Evolutionary conservation across 2,797 vertebrate genomes (phyloP).

Genomic region (Enteromius treurensis): DNA sequence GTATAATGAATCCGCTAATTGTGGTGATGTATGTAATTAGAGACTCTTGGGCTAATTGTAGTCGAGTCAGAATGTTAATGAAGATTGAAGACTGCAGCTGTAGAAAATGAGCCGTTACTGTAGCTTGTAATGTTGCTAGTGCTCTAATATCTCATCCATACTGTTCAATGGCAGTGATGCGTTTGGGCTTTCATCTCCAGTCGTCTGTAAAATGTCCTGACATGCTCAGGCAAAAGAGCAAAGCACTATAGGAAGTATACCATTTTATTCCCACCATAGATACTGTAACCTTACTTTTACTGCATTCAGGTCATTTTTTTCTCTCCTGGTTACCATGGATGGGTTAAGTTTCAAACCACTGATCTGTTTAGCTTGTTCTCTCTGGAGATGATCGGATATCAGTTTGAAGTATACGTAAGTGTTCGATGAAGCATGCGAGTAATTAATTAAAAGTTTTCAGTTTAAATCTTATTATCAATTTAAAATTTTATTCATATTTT

Average conservation of each 20-base stretch:
- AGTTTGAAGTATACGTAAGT: not conserved
- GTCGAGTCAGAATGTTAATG: constrained; percentile 53
- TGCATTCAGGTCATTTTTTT: not conserved
- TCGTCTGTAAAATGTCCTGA: not conserved
- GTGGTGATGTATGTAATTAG: constrained; percentile 62
- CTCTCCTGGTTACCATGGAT: not conserved
- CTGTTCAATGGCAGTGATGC: constrained; percentile 11
- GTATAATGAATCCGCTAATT: constrained; percentile 51
- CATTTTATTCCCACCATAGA: not conserved
- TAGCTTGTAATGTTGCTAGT: not conserved
- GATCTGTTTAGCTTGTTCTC: not conserved
- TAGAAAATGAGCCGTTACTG: constrained; percentile 11
- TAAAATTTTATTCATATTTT: no score
- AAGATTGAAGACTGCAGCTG: constrained; percentile 51
- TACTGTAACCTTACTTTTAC: not conserved
- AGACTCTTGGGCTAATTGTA: constrained; percentile 52
- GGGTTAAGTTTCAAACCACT: constrained; percentile 1
- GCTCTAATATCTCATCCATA: constrained; percentile 7
- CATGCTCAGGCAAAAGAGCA: not conserved
- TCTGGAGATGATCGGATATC: constrained; percentile 6
- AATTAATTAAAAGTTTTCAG: not conserved
- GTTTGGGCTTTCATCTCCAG: not conserved
- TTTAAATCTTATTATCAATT: no score
- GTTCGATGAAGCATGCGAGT: no score
- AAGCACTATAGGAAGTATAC: constrained; percentile 6